Evolutionary conservation across 2,888 invertebrate genomes (phyloP).

Genomic region (Blera fallax): DNA sequence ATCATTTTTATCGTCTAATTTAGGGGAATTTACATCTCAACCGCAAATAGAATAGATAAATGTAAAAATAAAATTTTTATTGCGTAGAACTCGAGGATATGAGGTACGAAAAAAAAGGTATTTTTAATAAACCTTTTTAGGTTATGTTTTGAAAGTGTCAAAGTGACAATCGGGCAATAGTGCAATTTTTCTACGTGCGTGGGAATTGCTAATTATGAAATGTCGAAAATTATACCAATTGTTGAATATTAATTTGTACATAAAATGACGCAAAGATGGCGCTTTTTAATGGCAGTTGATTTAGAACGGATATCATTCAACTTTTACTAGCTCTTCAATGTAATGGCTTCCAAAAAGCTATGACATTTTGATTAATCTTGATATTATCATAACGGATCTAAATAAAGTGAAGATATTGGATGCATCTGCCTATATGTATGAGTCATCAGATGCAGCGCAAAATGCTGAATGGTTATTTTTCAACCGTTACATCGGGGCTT

Average conservation of each 20-base stretch:
- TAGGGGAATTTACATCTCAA: conserved; percentile 46
- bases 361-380: no score
- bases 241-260: no score
- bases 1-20: conserved; percentile 48
- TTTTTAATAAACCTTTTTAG: conserved; percentile 29
- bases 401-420: no score
- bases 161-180: conserved; percentile 45
- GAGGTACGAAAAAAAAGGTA: conserved; percentile 8
- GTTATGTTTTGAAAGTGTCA: conserved; percentile 65
- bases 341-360: no score
- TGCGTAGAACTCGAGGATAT: not conserved
- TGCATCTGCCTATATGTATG: no score
- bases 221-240: conserved; percentile 45
- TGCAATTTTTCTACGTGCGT: conserved; percentile 27
- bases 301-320: not conserved
- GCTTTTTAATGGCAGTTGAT: not conserved
- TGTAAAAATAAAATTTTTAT: conserved; percentile 1
- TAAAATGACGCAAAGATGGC: conserved; percentile 3
- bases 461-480: no score
- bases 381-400: no score
- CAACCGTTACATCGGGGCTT: no score
- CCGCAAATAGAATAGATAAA: not conserved
- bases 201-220: not conserved
- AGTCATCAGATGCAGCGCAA: no score
- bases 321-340: no score